These are phyloP conservation scores for Papilio polytes DNA, from an alignment of 1,140 invertebrate species.

Conservation along the genomic window DNA sequence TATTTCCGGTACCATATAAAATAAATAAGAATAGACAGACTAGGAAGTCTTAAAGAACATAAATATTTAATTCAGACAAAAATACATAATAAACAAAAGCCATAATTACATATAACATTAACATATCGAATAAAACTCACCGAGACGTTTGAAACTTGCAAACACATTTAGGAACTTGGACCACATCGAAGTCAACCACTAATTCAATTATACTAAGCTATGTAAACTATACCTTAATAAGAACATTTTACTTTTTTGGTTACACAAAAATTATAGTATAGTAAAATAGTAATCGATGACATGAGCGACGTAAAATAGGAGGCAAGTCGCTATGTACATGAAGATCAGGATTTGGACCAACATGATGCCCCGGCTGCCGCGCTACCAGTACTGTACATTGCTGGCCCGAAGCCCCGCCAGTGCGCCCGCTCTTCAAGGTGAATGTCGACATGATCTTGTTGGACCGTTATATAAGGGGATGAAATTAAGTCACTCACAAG, in stretches of 20 bases:
- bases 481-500: neutral
- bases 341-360: slow-evolving; percentile 81
- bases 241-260: neutral
- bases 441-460: slow-evolving; percentile 59
- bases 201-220: slow-evolving; percentile 35
- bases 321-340: slow-evolving; percentile 80
- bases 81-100: too few relatives aligned
- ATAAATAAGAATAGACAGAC: too few relatives aligned
- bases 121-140: slow-evolving; percentile 53
- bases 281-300: slow-evolving; percentile 79
- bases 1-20: too few relatives aligned
- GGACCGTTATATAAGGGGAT: slow-evolving; percentile 50
- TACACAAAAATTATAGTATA: slow-evolving; percentile 47
- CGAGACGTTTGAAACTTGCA: slow-evolving; percentile 56
- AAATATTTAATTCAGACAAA: too few relatives aligned
- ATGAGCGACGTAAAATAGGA: slow-evolving; percentile 78
- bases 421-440: slow-evolving; percentile 48
- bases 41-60: too few relatives aligned
- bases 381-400: slow-evolving; percentile 44
- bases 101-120: neutral
- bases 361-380: slow-evolving; percentile 61
- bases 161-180: slow-evolving; percentile 41
- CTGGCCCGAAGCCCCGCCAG: slow-evolving; percentile 57
- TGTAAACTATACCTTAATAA: neutral
- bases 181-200: slow-evolving; percentile 37